Evolutionary conservation across 2,797 vertebrate species (phyloP).

Genomic region (Pagetopsis macropterus): DNA sequence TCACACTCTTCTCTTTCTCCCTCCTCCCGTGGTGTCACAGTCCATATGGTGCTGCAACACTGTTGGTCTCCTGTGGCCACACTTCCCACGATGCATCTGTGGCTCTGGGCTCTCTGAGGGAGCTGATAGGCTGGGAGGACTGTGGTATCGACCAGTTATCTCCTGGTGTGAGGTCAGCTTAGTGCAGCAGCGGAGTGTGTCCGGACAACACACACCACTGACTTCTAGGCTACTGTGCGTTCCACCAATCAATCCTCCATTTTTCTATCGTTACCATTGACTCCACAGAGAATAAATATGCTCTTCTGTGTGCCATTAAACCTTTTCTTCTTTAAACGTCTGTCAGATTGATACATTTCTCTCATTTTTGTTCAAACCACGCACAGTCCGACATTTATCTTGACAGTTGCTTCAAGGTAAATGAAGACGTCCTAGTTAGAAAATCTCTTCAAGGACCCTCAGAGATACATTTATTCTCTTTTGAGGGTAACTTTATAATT

Average conservation of each 20-base stretch:
- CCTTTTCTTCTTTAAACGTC: slow-evolving; percentile 29
- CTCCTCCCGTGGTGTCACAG: slow-evolving; percentile 77
- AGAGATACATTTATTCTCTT: slow-evolving; percentile 6
- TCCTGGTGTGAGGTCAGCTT: slow-evolving; percentile 76
- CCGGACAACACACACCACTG: slow-evolving; percentile 69
- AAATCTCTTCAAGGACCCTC: slow-evolving; percentile 31
- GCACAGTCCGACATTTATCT: slow-evolving; percentile 18
- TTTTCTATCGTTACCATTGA: slow-evolving; percentile 48
- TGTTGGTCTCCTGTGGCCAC: slow-evolving; percentile 86
- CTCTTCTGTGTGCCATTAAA: slow-evolving; percentile 26
- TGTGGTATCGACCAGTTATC: slow-evolving; percentile 76
- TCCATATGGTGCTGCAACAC: slow-evolving; percentile 85
- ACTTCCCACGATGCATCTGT: slow-evolving; percentile 87
- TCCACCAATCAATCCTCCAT: slow-evolving; percentile 63
- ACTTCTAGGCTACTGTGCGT: slow-evolving; percentile 63
- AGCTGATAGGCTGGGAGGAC: slow-evolving; percentile 79
- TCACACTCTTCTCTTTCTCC: slow-evolving; percentile 63
- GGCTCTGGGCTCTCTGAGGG: slow-evolving; percentile 69
- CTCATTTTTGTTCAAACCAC: slow-evolving; percentile 24
- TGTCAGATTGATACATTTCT: slow-evolving; percentile 43
- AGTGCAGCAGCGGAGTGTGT: slow-evolving; percentile 73
- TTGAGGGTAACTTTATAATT: slow-evolving; percentile 19
- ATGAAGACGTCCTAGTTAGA: slow-evolving; percentile 32
- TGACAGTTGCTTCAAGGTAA: slow-evolving; percentile 24
- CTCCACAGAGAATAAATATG: slow-evolving; percentile 14